Percentiles rank a stretch among this genome's conserved stretches.
Evolutionary conservation across 2,113 vertebrate genomes (phyloP).

Genomic region (rat (Rattus norvegicus)): DNA sequence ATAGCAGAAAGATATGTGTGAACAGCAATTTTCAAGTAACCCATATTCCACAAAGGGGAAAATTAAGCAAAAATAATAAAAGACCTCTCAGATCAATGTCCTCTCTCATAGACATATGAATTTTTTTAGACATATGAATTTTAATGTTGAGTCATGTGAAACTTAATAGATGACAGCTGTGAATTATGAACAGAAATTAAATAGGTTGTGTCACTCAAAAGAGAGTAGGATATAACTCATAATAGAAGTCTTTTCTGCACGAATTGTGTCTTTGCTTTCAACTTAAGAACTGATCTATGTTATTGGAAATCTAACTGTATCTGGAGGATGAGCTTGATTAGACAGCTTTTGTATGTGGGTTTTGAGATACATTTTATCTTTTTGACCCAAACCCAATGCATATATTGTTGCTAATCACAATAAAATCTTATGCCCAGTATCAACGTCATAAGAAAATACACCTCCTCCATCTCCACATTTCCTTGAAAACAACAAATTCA

Average conservation of each 20-base stretch:
- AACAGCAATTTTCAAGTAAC: constrained; percentile 26
- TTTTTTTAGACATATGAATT: constrained; percentile 68
- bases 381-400: not conserved
- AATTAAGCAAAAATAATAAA: constrained; percentile 58
- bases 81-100: constrained; percentile 44
- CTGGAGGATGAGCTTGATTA: too few relatives aligned
- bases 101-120: constrained; percentile 49
- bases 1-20: constrained; percentile 26
- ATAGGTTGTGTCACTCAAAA: constrained; percentile 73
- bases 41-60: constrained; percentile 47
- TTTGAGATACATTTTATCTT: not conserved
- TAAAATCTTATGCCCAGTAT: not conserved
- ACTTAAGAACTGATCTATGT: not conserved
- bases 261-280: not conserved
- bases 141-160: constrained; percentile 72
- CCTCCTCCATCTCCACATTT: not conserved
- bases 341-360: too few relatives aligned
- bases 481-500: not conserved
- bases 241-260: not conserved
- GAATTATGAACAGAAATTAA: constrained; percentile 67
- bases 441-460: not conserved
- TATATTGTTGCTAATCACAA: not conserved
- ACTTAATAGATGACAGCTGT: constrained; percentile 40
- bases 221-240: not conserved
- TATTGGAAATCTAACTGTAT: not conserved